Evolutionary conservation across 1,140 invertebrate species (phyloP).

Genomic region (Paramacrobiotus metropolitanus): DNA sequence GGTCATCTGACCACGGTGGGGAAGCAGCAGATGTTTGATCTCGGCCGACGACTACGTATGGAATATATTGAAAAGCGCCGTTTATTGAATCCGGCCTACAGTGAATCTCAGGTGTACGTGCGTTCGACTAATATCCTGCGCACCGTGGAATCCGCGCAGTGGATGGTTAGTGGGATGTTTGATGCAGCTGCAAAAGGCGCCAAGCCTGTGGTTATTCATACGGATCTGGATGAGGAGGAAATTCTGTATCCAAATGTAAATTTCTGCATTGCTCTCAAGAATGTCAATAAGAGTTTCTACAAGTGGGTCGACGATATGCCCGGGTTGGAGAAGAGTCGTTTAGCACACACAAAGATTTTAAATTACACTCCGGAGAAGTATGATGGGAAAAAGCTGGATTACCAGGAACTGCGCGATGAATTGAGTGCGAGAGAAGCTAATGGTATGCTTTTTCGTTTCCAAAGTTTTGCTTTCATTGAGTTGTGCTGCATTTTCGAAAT

Average conservation of each 20-base stretch:
- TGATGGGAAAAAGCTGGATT: too few species aligned
- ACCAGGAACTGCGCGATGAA: too few species aligned
- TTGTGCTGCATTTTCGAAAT: too few species aligned
- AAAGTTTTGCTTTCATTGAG: too few species aligned
- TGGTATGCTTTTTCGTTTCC: too few species aligned
- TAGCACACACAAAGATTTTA: too few species aligned
- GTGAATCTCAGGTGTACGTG: too few species aligned
- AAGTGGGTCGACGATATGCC: conserved; percentile 7
- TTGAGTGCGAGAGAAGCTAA: too few species aligned
- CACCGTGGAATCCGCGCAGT: conserved; percentile 15
- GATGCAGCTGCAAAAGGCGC: too few species aligned
- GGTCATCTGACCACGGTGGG: conserved; percentile 13
- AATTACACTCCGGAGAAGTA: too few species aligned
- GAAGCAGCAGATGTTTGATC: conserved; percentile 14
- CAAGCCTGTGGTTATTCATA: conserved; percentile 10
- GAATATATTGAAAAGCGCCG: conserved; percentile 14
- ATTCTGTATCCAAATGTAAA: conserved; percentile 13
- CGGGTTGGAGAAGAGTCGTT: conserved; percentile 10
- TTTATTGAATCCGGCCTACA: too few species aligned
- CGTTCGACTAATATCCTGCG: conserved; percentile 15
- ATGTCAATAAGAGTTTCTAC: conserved; percentile 12
- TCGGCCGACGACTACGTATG: conserved; percentile 12
- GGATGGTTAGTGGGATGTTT: conserved; percentile 15
- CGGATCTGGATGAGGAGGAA: conserved; percentile 9
- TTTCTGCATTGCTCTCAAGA: conserved; percentile 8